Base-by-base conservation (phyloP, 1,140 invertebrate genomes). In the Eueides isabella region DNA sequence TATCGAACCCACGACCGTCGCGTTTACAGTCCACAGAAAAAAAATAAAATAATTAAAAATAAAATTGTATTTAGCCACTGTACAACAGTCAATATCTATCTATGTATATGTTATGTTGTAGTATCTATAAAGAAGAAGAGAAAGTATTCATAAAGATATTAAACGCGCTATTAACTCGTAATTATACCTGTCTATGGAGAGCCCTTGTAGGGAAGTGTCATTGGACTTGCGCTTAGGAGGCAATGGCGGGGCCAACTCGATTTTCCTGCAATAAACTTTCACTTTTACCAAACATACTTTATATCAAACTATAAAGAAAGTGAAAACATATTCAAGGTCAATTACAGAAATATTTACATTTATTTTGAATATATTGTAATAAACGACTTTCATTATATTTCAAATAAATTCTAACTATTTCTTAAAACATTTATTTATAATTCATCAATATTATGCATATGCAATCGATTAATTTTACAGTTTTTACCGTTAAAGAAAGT, bases 141-240 rank as follows among this genome's bases (percentile, higher is more conserved):
- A 73, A 61, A 73, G 48, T 35, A 19, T 6, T 44, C n/a, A 64
- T 63, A 62, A 62, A 62, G 61, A 26, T 6, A 31, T 68, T 70
- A 28, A 33, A 35, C 55, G 48, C 19, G 48, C 19, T 55, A 26
- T 38, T 38, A 70, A 70, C 33, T 35, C 31, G 19, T 38, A 68
- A 75, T 71, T 41, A 70, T 75, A 93, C 92, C 93, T 92, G 80
- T 94, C 93, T 76, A 90, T 88, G 64, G 93, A 93, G 62, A 93
- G 80, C 67, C 84, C 92, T 64, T 92, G 80, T 63, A 89, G 80
- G 66, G 91, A 92, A 78, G 86, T 90, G 75, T 93, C 92, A 76
- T 93, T 93, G 9, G 88, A 83, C 81, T 93, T 92, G 75, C 90
- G 89, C 85, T 94, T 94, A 16, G 93, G 93, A 68, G 93, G 93